These are phyloP conservation scores for Bembecia ichneumoniformis DNA, from an alignment of 2,888 invertebrate species.

Conservation along the genomic window DNA sequence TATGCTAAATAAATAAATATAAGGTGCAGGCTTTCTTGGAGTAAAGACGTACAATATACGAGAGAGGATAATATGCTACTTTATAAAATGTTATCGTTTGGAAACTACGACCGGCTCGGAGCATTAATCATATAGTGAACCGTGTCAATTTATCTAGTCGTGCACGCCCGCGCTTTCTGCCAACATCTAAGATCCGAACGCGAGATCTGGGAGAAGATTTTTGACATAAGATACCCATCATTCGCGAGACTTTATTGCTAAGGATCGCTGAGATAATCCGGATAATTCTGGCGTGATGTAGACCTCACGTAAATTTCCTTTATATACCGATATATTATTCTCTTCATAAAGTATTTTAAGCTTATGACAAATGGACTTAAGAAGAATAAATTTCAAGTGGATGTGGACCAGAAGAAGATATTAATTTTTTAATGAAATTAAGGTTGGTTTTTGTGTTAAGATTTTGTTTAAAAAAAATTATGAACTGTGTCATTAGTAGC, in stretches of 20 bases:
- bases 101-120: slow-evolving; percentile 1
- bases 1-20: no score
- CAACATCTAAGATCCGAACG: background rate
- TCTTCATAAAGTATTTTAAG: no score
- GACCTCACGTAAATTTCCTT: background rate
- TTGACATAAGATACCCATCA: background rate
- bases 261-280: background rate
- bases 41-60: no score
- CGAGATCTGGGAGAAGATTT: background rate
- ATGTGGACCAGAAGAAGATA: no score
- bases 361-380: no score
- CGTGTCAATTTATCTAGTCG: slow-evolving; percentile 31
- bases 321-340: background rate
- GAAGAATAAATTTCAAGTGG: no score
- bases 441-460: no score
- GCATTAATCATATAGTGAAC: slow-evolving; percentile 35
- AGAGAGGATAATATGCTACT: no score
- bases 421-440: no score
- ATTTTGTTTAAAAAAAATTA: no score
- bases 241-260: background rate
- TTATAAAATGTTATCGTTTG: background rate
- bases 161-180: slow-evolving; percentile 2
- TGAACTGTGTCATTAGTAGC: no score
- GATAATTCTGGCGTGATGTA: background rate
- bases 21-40: no score